Evolutionary conservation across 2,113 vertebrate species (phyloP).

Genomic region (Pygoscelis antarcticus): DNA sequence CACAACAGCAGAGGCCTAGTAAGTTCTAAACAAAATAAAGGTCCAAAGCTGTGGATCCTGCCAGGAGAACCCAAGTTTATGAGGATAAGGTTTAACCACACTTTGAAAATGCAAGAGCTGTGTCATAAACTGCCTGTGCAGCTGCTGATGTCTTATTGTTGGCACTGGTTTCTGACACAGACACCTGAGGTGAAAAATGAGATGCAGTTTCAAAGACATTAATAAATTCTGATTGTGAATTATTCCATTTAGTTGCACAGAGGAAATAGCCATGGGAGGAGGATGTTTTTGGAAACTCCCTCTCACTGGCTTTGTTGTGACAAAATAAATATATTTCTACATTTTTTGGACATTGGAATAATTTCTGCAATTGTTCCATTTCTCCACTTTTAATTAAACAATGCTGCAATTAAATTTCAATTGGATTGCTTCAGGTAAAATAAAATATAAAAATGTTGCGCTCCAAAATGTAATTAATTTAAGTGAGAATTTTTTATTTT

Average conservation of each 20-base stretch:
- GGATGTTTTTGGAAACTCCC: neutral
- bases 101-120: neutral
- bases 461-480: slow-evolving; percentile 32
- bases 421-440: slow-evolving; percentile 5
- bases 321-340: neutral
- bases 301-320: neutral
- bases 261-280: neutral
- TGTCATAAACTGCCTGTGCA: neutral
- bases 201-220: slow-evolving; percentile 30
- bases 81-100: neutral
- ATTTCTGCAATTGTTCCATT: neutral
- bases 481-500: neutral
- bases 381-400: slow-evolving; percentile 26
- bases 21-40: neutral
- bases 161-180: neutral
- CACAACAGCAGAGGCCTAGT: neutral
- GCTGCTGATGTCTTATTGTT: neutral
- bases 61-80: neutral
- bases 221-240: slow-evolving; percentile 37
- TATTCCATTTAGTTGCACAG: neutral
- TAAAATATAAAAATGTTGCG: neutral
- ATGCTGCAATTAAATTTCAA: neutral
- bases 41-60: neutral
- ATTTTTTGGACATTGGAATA: neutral
- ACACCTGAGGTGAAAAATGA: slow-evolving; percentile 53